Evolutionary conservation across 92 coral and sea anemone genomes (phyloP), one percentile per base, ranked within the genome.

Genomic region (Epizoanthus scotinus): DNA sequence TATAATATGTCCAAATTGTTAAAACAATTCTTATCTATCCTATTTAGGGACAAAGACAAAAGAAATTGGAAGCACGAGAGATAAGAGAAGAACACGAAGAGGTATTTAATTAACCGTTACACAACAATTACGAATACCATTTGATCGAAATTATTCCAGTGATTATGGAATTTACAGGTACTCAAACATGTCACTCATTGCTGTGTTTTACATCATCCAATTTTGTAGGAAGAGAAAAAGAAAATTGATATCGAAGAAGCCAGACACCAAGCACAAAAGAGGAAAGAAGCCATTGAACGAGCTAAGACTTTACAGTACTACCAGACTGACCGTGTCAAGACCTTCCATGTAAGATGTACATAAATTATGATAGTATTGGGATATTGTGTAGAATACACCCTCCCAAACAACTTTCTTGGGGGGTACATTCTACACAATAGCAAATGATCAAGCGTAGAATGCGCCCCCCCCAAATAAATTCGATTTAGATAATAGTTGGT

Each of bases 231-330:
- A 54, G 98, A 96, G 75, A 89, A 63, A 86, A 89, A 85, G 19
- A 91, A 91, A 75, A 84, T 96, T 80, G 99, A 96, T 66, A 91
- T 89, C 52, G 98, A 96, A 71, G 99, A 96, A 67, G 99, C 99
- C 29, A 96, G 93, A 70, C 89, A 88, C 73, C 99, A 96, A 63
- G 99, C 99, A 7, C 88, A 93, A 75, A 96, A 93, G 70, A 89
- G 99, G 59, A 96, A 93, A 79, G 98, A 93, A 67, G 99, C 99
- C 19, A 96, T 96, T 77, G 98, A 96, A 27, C 87, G 97, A 84
- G 99, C 99, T 14, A 94, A 96, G 78, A 96, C 99, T n/a, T 86
- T 94, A 58, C 99, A 96, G 83, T 96, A 96, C 72, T 87, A 96
- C 86, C 97, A 93, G 84, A 96, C 99, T 50, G 99, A 96, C 65